phyloP scores from a whole-genome alignment of 1,140 invertebrate species.

The Aphelenchoides fujianensis region DNA sequence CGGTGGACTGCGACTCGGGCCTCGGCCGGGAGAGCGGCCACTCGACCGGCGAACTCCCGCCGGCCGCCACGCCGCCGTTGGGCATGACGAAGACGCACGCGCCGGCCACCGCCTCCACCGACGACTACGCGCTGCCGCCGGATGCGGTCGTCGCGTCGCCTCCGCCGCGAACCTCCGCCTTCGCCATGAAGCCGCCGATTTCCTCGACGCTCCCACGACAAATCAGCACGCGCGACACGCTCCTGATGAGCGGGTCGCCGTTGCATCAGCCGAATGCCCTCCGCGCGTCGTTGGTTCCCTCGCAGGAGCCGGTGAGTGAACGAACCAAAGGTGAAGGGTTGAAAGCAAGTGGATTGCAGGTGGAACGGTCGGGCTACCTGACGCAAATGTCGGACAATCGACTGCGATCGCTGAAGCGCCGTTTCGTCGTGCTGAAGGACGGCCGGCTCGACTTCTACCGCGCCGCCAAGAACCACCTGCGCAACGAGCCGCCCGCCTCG shows the following conservation, averaged over 20 bases:
- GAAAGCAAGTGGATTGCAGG: slow-evolving; percentile 15
- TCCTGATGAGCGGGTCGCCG: slow-evolving; percentile 18
- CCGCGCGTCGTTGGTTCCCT: slow-evolving; percentile 37
- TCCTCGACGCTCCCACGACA: slow-evolving; percentile 7
- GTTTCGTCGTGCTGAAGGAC: slow-evolving; percentile 49
- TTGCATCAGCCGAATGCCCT: slow-evolving; percentile 23
- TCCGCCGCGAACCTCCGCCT: neutral
- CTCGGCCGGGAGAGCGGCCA: slow-evolving; percentile 25
- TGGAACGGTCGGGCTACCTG: slow-evolving; percentile 46
- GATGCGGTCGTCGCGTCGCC: slow-evolving; percentile 34
- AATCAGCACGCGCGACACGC: neutral
- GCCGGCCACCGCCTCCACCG: slow-evolving; percentile 5
- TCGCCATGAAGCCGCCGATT: neutral
- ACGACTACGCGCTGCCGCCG: slow-evolving; percentile 46
- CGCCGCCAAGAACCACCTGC: slow-evolving; percentile 39
- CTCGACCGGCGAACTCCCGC: neutral
- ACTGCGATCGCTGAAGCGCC: slow-evolving; percentile 47
- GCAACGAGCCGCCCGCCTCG: slow-evolving; percentile 40
- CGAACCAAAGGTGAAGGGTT: slow-evolving; percentile 29
- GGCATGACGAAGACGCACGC: slow-evolving; percentile 28
- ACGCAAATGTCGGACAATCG: slow-evolving; percentile 46
- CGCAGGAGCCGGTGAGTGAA: slow-evolving; percentile 27
- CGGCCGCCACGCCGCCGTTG: slow-evolving; percentile 20
- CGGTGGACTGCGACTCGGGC: slow-evolving; percentile 24
- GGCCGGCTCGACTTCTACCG: slow-evolving; percentile 44